Conservation (phyloP, 2,888 invertebrate genomes). For the Lasioglossum oenotherae region DNA sequence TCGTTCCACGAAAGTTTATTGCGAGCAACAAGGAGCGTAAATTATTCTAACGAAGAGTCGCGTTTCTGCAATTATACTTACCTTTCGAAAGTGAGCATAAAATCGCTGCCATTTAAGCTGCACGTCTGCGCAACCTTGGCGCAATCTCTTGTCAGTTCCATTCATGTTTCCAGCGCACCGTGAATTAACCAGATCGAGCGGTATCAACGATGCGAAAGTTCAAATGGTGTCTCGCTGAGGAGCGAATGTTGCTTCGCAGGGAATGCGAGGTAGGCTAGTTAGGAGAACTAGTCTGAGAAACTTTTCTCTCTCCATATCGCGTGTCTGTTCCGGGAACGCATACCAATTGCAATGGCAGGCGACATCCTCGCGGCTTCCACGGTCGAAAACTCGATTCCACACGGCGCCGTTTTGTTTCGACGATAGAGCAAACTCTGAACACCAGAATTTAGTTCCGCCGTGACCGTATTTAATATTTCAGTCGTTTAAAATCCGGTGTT, state of each 20-base stretch:
- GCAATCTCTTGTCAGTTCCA: slow-evolving; percentile 53
- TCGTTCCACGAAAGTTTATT: not conserved
- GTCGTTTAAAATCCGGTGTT: not conserved
- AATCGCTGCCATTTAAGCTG: not conserved
- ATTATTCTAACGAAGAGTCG: not conserved
- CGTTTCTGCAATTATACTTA: not conserved
- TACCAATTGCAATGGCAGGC: slow-evolving; percentile 43
- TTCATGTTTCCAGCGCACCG: slow-evolving; percentile 39
- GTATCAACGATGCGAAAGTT: slow-evolving; percentile 56
- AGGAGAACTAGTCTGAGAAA: slow-evolving; percentile 35
- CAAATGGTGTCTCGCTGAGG: slow-evolving; percentile 38
- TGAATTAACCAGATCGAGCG: slow-evolving; percentile 40
- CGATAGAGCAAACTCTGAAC: not conserved
- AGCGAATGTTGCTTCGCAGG: slow-evolving; percentile 36
- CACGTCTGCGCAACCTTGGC: slow-evolving; percentile 41
- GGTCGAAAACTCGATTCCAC: slow-evolving; percentile 37
- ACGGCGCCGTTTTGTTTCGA: slow-evolving; percentile 12
- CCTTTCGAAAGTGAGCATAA: not conserved
- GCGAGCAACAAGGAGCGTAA: not conserved
- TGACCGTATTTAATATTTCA: slow-evolving; percentile 26
- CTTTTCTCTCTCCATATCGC: slow-evolving; percentile 58
- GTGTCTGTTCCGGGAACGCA: slow-evolving; percentile 67
- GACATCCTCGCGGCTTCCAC: slow-evolving; percentile 38
- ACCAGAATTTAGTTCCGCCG: not conserved
- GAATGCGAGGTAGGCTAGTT: slow-evolving; percentile 45